Conservation (phyloP, 2,888 invertebrate species). For the Plebejus argus region DNA sequence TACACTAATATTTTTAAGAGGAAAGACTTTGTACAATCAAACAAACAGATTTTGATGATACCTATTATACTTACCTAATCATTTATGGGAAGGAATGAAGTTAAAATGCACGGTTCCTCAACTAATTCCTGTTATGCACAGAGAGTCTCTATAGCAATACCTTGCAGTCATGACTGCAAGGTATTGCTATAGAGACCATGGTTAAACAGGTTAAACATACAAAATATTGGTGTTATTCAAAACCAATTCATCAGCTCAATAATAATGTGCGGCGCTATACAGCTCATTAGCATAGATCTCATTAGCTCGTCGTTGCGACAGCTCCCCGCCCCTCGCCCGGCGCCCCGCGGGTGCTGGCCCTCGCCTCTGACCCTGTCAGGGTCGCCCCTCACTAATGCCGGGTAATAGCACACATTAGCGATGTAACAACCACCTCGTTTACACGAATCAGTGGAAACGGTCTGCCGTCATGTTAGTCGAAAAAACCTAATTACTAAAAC, state of each 20-base stretch:
- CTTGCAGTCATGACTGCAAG: too few relatives aligned
- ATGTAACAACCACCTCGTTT: not conserved
- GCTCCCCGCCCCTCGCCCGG: not conserved
- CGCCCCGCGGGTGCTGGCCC: not conserved
- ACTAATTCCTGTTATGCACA: too few relatives aligned
- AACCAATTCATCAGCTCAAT: too few relatives aligned
- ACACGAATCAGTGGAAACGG: not conserved
- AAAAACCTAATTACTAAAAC: not conserved
- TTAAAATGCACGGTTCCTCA: not conserved
- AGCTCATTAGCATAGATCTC: slow-evolving; percentile 10
- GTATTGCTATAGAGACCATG: too few relatives aligned
- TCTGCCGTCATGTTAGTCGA: too few relatives aligned
- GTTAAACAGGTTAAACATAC: too few relatives aligned
- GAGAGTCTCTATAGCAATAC: too few relatives aligned
- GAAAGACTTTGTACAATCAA: too few relatives aligned
- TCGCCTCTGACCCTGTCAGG: slow-evolving; percentile 7
- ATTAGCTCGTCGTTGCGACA: not conserved
- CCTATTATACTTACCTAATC: too few relatives aligned
- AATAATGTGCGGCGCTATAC: not conserved
- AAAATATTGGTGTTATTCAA: too few relatives aligned
- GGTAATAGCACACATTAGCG: slow-evolving; percentile 16
- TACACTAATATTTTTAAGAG: too few relatives aligned
- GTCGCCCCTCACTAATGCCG: not conserved
- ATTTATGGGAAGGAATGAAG: not conserved
- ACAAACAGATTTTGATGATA: not conserved